phyloP scores from a whole-genome alignment of 2,113 vertebrate genomes.

The Megalops atlanticus region DNA sequence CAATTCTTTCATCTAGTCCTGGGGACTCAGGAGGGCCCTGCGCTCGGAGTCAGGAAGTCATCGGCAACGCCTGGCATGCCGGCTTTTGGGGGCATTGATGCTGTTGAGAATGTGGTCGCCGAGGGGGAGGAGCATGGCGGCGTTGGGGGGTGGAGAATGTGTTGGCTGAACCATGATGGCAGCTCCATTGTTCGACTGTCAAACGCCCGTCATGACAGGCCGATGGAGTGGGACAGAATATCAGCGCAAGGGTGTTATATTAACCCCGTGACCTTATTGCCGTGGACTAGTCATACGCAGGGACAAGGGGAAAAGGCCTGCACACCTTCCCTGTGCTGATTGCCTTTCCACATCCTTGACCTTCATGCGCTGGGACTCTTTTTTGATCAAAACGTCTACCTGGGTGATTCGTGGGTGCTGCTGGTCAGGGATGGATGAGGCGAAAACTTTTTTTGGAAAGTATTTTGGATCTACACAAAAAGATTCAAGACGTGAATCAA shows the following conservation, averaged over 20 bases:
- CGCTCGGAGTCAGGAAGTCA: constrained; percentile 68
- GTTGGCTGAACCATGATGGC: background rate
- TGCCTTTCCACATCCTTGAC: no score
- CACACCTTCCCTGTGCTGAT: no score
- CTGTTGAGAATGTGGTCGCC: background rate
- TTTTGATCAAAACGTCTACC: no score
- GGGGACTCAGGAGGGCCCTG: constrained; percentile 51
- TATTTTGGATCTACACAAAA: no score
- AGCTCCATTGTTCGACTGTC: background rate
- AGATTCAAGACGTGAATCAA: no score
- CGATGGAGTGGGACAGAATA: background rate
- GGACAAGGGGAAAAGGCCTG: no score
- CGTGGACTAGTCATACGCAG: no score
- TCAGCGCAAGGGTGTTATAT: background rate
- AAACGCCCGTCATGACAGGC: background rate
- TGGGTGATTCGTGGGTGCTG: no score
- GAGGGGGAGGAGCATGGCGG: background rate
- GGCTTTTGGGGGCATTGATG: constrained; percentile 31
- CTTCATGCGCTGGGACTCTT: no score
- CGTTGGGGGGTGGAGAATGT: background rate
- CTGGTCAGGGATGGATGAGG: no score
- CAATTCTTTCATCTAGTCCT: constrained; percentile 70
- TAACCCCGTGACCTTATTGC: background rate
- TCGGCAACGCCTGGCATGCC: constrained; percentile 50
- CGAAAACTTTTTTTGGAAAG: no score